These are phyloP conservation scores for Nomada fabriciana DNA, from an alignment of 2,888 invertebrate species.

Conservation along the genomic window DNA sequence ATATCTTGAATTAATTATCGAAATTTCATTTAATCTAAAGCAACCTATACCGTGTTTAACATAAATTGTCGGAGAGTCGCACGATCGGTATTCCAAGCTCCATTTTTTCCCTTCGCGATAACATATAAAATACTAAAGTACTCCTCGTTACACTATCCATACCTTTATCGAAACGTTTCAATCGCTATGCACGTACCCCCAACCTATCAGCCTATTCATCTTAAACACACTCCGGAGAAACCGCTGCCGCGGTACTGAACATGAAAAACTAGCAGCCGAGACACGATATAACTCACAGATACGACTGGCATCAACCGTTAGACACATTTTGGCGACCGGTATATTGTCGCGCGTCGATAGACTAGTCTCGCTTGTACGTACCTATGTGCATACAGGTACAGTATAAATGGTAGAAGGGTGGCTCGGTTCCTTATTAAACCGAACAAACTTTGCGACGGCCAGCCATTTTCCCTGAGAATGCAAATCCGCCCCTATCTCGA, in stretches of 20 bases:
- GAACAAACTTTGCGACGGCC: conserved; percentile 19
- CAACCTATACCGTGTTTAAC: no score
- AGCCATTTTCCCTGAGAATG: conserved; percentile 45
- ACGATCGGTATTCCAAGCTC: no score
- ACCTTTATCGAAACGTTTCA: background rate
- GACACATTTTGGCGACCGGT: conserved; percentile 13
- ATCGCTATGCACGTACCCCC: background rate
- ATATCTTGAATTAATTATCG: no score
- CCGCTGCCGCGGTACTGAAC: conserved; percentile 15
- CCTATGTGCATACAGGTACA: no score
- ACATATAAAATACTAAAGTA: background rate
- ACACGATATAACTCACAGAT: background rate
- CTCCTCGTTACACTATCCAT: no score
- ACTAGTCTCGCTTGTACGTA: conserved; percentile 2
- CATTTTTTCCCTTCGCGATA: background rate
- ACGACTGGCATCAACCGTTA: conserved; percentile 22
- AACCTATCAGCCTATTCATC: conserved; percentile 25
- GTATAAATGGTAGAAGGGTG: no score
- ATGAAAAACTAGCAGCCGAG: background rate
- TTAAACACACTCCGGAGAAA: conserved; percentile 15
- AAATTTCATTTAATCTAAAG: no score
- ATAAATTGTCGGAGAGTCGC: no score
- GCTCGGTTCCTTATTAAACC: no score
- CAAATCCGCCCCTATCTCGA: conserved; percentile 50
- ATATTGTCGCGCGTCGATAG: conserved; percentile 13